A percentile compares a stretch with the other conserved stretches of the same genome.
Evolutionary conservation across 2,888 invertebrate species (phyloP).

Genomic region (Pseudeuparius sepicola): DNA sequence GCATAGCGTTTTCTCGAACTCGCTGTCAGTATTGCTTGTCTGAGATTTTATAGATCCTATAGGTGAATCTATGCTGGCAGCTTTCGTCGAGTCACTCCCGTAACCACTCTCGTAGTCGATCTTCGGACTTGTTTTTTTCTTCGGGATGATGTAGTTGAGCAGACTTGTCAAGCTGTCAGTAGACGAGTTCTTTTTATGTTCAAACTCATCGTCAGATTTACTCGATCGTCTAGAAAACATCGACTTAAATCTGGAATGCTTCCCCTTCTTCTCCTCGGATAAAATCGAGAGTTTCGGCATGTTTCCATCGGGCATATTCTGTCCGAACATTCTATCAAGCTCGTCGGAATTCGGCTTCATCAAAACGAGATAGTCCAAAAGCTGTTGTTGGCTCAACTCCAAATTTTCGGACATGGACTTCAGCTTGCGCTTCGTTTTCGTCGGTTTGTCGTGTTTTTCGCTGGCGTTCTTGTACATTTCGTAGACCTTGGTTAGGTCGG

Average conservation of each 20-base stretch:
- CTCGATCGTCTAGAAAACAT: conserved; percentile 27
- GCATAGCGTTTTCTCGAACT: conserved; percentile 15
- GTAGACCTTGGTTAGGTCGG: conserved; percentile 30
- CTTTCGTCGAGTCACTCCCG: conserved; percentile 48
- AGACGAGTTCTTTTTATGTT: conserved; percentile 31
- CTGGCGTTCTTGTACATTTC: conserved; percentile 28
- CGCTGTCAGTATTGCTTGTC: conserved; percentile 20
- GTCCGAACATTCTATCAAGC: conserved; percentile 25
- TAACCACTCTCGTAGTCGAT: conserved; percentile 49
- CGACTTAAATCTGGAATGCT: conserved; percentile 29
- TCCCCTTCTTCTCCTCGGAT: conserved; percentile 29
- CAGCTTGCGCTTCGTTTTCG: conserved; percentile 25
- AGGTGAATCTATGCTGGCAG: conserved; percentile 45
- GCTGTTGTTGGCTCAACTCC: conserved; percentile 34
- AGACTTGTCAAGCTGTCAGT: conserved; percentile 34
- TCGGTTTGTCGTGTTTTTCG: conserved; percentile 19
- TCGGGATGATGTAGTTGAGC: conserved; percentile 32
- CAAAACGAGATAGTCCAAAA: conserved; percentile 34
- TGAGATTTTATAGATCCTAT: conserved; percentile 37
- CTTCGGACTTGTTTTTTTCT: conserved; percentile 30
- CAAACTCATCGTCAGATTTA: conserved; percentile 36
- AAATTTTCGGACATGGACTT: conserved; percentile 31
- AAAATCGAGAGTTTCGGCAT: conserved; percentile 24
- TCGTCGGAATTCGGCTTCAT: conserved; percentile 34
- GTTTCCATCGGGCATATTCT: conserved; percentile 28